Evolutionary conservation across 2,888 invertebrate genomes (phyloP).

Genomic region (Leistus spinibarbis): DNA sequence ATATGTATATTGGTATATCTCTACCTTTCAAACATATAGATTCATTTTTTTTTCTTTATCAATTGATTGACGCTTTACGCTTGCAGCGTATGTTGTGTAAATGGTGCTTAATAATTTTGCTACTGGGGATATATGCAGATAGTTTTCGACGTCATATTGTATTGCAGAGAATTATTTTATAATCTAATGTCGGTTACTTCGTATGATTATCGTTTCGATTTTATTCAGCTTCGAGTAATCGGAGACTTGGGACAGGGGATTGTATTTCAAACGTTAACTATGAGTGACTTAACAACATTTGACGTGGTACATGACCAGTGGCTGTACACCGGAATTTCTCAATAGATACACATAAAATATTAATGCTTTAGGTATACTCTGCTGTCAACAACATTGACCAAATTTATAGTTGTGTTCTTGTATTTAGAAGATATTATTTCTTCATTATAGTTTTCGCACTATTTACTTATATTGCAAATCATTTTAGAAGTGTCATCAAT

Average conservation of each 20-base stretch:
- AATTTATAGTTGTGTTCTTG: too few relatives aligned
- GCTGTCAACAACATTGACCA: too few relatives aligned
- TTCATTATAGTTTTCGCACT: too few relatives aligned
- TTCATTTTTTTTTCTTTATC: neutral
- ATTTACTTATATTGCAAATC: too few relatives aligned
- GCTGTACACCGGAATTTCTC: neutral
- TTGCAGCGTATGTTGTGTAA: neutral
- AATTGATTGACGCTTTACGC: slow-evolving; percentile 4
- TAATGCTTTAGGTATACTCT: too few relatives aligned
- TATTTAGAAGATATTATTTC: too few relatives aligned
- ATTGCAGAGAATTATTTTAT: neutral
- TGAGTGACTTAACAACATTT: neutral
- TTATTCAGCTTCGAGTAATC: slow-evolving; percentile 9
- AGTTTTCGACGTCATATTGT: neutral
- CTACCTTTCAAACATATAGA: too few relatives aligned
- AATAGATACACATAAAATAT: neutral
- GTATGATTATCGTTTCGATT: slow-evolving; percentile 15
- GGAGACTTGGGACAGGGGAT: slow-evolving; percentile 16
- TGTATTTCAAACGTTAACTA: slow-evolving; percentile 3
- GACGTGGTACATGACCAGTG: neutral
- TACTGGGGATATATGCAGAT: neutral
- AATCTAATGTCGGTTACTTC: slow-evolving; percentile 19
- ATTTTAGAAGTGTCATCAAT: too few relatives aligned
- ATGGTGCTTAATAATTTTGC: neutral
- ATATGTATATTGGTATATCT: too few relatives aligned